Evolutionary conservation across 2,888 invertebrate species (phyloP).

Genomic region (Brachyptera risi): DNA sequence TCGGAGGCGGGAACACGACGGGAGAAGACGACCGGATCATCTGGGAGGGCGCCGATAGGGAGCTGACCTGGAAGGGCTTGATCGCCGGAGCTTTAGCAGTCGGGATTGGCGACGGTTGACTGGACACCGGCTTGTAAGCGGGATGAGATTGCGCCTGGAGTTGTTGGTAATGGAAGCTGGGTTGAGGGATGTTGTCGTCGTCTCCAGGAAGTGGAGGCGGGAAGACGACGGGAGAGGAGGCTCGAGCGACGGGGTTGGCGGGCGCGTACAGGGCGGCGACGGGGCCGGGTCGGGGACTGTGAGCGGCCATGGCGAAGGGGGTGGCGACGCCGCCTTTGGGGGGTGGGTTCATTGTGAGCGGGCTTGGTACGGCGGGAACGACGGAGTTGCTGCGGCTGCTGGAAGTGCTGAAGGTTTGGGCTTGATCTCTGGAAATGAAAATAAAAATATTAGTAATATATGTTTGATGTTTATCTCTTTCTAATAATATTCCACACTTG

Average conservation of each 20-base stretch:
- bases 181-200: slow-evolving; percentile 13
- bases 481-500: no score
- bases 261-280: slow-evolving; percentile 21
- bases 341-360: slow-evolving; percentile 26
- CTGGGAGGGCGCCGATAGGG: background rate
- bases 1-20: slow-evolving; percentile 27
- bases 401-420: slow-evolving; percentile 19
- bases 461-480: no score
- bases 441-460: no score
- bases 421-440: slow-evolving; percentile 5
- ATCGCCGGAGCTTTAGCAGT: background rate
- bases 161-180: slow-evolving; percentile 22
- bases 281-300: background rate
- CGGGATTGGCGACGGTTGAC: slow-evolving; percentile 33
- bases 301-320: slow-evolving; percentile 27
- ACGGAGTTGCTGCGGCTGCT: slow-evolving; percentile 10
- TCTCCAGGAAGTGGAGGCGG: slow-evolving; percentile 7
- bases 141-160: slow-evolving; percentile 35
- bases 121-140: slow-evolving; percentile 37
- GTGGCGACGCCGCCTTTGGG: slow-evolving; percentile 32
- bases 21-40: slow-evolving; percentile 22
- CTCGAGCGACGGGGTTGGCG: background rate
- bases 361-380: slow-evolving; percentile 14
- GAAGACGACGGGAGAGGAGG: slow-evolving; percentile 1
- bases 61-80: background rate